These are phyloP conservation scores for Podiceps cristatus DNA, from an alignment of 2,113 vertebrate species.

Conservation along the genomic window DNA sequence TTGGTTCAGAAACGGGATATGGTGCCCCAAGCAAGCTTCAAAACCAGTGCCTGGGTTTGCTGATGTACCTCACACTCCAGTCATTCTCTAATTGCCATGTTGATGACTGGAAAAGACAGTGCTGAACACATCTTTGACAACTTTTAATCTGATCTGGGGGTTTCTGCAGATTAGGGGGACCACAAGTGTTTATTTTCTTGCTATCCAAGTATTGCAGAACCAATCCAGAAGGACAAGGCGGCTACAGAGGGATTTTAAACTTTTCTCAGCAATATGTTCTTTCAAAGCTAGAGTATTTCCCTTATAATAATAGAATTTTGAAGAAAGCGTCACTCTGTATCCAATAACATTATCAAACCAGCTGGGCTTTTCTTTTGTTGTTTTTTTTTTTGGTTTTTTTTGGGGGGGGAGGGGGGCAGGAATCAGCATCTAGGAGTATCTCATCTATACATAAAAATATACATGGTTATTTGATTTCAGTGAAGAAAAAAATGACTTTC, in stretches of 20 bases:
- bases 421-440: neutral
- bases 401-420: too few relatives aligned
- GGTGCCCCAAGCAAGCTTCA: accelerated
- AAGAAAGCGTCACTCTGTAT: neutral
- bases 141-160: neutral
- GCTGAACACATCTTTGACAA: neutral
- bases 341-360: neutral
- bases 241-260: neutral
- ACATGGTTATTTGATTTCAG: neutral
- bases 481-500: neutral
- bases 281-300: neutral
- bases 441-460: neutral
- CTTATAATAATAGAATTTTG: neutral
- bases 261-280: neutral
- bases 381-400: too few relatives aligned
- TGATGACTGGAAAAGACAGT: neutral
- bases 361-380: neutral
- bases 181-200: neutral
- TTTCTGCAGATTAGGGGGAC: neutral
- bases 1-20: neutral
- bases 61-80: neutral
- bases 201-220: neutral
- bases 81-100: neutral
- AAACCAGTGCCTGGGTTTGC: neutral
- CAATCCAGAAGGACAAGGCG: neutral